Evolutionary conservation across 2,113 vertebrate species (phyloP).

Genomic region (Myotis yumanensis): DNA sequence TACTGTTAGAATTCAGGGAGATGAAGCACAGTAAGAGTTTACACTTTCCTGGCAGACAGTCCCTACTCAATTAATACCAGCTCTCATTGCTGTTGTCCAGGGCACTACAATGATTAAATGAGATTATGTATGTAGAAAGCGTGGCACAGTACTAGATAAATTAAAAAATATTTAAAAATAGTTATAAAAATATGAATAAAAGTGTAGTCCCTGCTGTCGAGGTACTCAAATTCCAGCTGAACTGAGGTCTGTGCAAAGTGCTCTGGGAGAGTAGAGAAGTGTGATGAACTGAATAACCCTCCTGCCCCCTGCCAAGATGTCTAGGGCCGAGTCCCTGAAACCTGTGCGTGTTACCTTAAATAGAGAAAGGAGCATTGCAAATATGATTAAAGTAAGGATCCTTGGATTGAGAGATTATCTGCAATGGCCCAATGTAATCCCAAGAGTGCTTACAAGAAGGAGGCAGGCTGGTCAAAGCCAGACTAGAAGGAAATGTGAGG

Average conservation of each 20-base stretch:
- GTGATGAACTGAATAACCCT: neutral
- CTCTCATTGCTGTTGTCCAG: neutral
- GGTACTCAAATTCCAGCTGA: neutral
- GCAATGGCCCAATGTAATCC: neutral
- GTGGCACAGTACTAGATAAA: neutral
- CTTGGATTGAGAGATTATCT: neutral
- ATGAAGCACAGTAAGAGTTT: neutral
- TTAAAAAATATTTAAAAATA: neutral
- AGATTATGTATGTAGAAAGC: neutral
- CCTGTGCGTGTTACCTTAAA: neutral
- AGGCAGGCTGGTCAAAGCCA: neutral
- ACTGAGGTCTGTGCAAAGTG: neutral
- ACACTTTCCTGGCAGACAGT: neutral
- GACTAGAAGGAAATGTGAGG: neutral
- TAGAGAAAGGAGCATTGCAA: slow-evolving; percentile 4
- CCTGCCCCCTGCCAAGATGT: neutral
- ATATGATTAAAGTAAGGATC: neutral
- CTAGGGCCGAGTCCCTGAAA: neutral
- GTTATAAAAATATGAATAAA: neutral
- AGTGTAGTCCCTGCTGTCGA: neutral
- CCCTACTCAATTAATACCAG: neutral
- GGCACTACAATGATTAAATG: neutral
- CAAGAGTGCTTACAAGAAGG: neutral
- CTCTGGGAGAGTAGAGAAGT: neutral
- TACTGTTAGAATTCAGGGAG: neutral